Evolutionary conservation across 2,113 vertebrate species (phyloP).

Genomic region (Chitala chitala): DNA sequence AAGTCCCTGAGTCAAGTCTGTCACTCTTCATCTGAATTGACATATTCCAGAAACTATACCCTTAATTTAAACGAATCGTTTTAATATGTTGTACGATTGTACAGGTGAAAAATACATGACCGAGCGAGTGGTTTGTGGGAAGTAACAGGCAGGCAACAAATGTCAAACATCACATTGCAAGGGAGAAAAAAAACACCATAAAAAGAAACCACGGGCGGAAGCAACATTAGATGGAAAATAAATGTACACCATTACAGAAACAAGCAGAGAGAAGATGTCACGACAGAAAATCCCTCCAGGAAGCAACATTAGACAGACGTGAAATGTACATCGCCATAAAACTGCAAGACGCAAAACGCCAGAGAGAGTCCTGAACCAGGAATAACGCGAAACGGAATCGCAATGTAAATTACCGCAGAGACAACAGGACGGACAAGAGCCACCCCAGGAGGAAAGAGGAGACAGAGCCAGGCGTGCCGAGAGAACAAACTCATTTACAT

Average conservation of each 20-base stretch:
- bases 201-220: neutral
- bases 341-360: neutral
- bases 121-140: neutral
- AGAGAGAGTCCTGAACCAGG: too few relatives aligned
- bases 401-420: neutral
- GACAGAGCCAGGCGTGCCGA: neutral
- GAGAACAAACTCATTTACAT: neutral
- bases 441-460: neutral
- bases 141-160: neutral
- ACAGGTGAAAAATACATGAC: neutral
- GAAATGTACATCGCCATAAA: constrained; percentile 1
- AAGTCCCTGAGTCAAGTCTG: too few relatives aligned
- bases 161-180: neutral
- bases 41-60: too few relatives aligned
- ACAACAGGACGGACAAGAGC: neutral
- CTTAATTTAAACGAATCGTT: too few relatives aligned
- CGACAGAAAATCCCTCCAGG: neutral
- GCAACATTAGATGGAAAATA: neutral
- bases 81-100: too few relatives aligned
- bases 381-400: neutral
- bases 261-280: neutral
- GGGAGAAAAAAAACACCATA: neutral
- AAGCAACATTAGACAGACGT: neutral
- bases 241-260: neutral
- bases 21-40: too few relatives aligned